These are phyloP conservation scores for Kryptopterus vitreolus DNA, from an alignment of 2,797 vertebrate species.

Conservation along the genomic window DNA sequence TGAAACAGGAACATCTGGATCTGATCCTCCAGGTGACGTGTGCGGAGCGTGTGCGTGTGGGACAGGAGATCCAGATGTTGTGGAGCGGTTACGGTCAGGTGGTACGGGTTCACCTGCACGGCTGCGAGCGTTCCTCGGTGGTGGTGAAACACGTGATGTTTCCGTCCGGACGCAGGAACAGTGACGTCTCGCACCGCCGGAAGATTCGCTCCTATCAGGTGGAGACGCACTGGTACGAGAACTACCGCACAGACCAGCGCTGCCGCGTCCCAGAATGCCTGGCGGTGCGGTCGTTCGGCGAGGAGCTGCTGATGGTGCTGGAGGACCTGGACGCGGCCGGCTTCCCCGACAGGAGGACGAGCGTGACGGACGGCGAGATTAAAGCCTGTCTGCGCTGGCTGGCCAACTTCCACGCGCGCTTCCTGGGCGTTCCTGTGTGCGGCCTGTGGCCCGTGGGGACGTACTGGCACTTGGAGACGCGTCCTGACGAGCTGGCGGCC, in stretches of 20 bases:
- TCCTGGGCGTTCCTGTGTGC: conserved; percentile 64
- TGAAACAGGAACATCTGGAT: conserved; percentile 72
- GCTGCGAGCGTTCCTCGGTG: conserved; percentile 68
- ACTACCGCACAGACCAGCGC: conserved; percentile 65
- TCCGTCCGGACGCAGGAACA: conserved; percentile 63
- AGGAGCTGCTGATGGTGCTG: conserved; percentile 76
- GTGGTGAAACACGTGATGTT: conserved; percentile 75
- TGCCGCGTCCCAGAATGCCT: conserved; percentile 72
- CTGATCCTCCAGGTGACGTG: conserved; percentile 68
- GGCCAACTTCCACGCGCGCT: conserved; percentile 75
- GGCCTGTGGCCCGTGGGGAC: conserved; percentile 77
- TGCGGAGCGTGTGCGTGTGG: conserved; percentile 64
- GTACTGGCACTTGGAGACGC: conserved; percentile 80
- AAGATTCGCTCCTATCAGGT: conserved; percentile 78
- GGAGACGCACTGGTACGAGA: conserved; percentile 77
- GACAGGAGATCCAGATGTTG: conserved; percentile 70
- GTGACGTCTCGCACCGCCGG: conserved; percentile 70
- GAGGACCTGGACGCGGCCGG: conserved; percentile 75
- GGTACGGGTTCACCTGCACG: conserved; percentile 69
- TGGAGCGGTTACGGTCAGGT: conserved; percentile 80
- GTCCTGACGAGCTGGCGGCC: conserved; percentile 75
- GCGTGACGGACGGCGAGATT: conserved; percentile 68
- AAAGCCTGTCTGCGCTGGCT: conserved; percentile 75
- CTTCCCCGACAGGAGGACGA: conserved; percentile 70
- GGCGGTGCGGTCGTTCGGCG: conserved; percentile 67